These are phyloP conservation scores for Pangasianodon hypophthalmus DNA, from an alignment of 2,113 vertebrate genomes.

Conservation along the genomic window DNA sequence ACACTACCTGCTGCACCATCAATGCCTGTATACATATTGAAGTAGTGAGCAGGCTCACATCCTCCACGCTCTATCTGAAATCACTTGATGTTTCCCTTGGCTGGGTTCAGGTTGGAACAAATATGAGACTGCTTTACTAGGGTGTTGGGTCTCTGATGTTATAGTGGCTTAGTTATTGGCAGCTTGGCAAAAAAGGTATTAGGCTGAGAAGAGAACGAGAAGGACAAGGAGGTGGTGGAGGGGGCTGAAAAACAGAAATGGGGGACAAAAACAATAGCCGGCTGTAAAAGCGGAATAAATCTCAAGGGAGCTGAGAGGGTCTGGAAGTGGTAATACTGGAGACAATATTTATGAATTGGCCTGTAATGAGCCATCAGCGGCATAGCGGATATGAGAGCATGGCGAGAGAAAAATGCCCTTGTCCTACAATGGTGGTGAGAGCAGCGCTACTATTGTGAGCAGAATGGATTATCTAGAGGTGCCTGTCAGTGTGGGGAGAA, in stretches of 20 bases:
- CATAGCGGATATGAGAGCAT: conserved; percentile 59
- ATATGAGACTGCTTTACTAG: conserved; percentile 56
- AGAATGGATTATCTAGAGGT: conserved; percentile 71
- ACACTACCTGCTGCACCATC: too few relatives aligned
- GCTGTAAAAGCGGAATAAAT: conserved; percentile 58
- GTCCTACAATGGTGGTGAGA: conserved; percentile 58
- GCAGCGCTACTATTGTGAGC: conserved; percentile 52
- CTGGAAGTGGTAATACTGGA: conserved; percentile 54
- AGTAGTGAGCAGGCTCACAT: conserved; percentile 65
- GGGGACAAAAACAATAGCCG: conserved; percentile 51
- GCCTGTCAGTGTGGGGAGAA: conserved; percentile 68
- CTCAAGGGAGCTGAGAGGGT: conserved; percentile 48
- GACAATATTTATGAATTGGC: conserved; percentile 68
- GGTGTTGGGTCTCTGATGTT: conserved; percentile 50
- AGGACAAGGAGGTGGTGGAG: conserved; percentile 37
- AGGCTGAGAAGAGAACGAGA: background rate
- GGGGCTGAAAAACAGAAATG: conserved; percentile 34
- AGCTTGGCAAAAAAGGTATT: background rate
- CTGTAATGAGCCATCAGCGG: conserved; percentile 68
- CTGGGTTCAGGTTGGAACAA: conserved; percentile 68
- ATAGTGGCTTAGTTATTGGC: conserved; percentile 28
- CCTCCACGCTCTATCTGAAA: conserved; percentile 53
- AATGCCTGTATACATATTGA: background rate
- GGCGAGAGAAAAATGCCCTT: conserved; percentile 62
- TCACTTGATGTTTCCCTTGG: conserved; percentile 70